Percentiles rank a stretch among this genome's conserved stretches.
These are phyloP conservation scores for Xestia xanthographa DNA, from an alignment of 2,888 invertebrate genomes.

Conservation along the genomic window DNA sequence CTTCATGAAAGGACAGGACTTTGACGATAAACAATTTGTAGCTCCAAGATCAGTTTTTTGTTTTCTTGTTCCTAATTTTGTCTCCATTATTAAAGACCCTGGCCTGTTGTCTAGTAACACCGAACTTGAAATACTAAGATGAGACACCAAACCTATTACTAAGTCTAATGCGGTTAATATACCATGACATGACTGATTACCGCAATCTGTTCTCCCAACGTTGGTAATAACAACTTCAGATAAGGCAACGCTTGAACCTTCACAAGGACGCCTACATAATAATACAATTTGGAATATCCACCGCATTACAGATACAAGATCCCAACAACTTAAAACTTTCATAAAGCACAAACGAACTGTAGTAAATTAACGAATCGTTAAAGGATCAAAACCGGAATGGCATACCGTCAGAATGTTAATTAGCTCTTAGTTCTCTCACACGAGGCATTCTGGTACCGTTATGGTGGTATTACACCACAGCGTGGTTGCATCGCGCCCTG, in stretches of 20 bases:
- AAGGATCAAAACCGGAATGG: conserved; percentile 66
- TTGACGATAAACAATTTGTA: background rate
- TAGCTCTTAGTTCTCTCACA: conserved; percentile 70
- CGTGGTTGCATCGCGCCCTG: conserved; percentile 80
- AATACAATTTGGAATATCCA: conserved; percentile 39
- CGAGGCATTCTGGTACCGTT: conserved; percentile 76
- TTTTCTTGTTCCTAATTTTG: background rate
- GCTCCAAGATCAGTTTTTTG: background rate
- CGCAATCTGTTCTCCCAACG: conserved; percentile 20
- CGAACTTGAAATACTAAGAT: background rate
- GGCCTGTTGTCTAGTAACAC: background rate
- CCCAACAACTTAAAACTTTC: conserved; percentile 32
- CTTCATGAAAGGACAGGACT: background rate
- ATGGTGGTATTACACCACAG: conserved; percentile 78
- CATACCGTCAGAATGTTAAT: conserved; percentile 71
- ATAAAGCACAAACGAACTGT: conserved; percentile 26
- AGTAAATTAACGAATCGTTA: conserved; percentile 58
- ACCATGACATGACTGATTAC: conserved; percentile 34
- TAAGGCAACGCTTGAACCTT: conserved; percentile 44
- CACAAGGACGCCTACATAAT: conserved; percentile 52
- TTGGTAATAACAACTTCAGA: conserved; percentile 30
- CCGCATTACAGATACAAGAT: conserved; percentile 41
- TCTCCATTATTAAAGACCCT: background rate
- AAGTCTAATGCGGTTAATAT: conserved; percentile 20
- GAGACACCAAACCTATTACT: conserved; percentile 6